These are phyloP conservation scores for Saccostrea echinata DNA, from an alignment of 1,140 invertebrate species.

Conservation along the genomic window DNA sequence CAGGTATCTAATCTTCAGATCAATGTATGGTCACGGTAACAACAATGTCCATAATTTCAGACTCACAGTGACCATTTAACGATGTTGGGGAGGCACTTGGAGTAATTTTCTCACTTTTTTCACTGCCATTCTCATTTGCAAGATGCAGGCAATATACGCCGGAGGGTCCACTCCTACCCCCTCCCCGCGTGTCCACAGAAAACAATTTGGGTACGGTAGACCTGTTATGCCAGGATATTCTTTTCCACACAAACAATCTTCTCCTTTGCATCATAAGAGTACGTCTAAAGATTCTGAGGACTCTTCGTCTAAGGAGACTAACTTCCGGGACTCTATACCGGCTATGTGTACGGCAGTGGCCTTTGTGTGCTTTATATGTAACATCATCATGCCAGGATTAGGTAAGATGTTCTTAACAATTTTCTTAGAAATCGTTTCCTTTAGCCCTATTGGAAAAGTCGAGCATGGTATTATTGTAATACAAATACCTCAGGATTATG, in stretches of 20 bases:
- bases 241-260: conserved; percentile 42
- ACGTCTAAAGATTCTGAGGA: conserved; percentile 63
- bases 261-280: conserved; percentile 28
- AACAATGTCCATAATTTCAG: neutral
- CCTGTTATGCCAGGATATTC: conserved; percentile 71
- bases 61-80: neutral
- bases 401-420: conserved; percentile 74
- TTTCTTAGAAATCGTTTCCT: too few relatives aligned
- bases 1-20: neutral
- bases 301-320: conserved; percentile 65
- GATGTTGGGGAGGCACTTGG: neutral
- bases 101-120: neutral
- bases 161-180: conserved; percentile 73
- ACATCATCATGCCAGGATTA: conserved; percentile 80
- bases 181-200: conserved; percentile 69
- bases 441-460: too few relatives aligned
- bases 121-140: neutral
- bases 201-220: conserved; percentile 69
- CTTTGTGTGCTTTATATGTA: conserved; percentile 79
- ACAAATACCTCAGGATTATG: too few relatives aligned
- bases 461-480: too few relatives aligned
- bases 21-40: neutral
- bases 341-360: conserved; percentile 80
- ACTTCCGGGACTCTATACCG: conserved; percentile 79
- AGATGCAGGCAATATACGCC: conserved; percentile 68